phyloP scores from a whole-genome alignment of 2,888 invertebrate species.

The Phania funesta region DNA sequence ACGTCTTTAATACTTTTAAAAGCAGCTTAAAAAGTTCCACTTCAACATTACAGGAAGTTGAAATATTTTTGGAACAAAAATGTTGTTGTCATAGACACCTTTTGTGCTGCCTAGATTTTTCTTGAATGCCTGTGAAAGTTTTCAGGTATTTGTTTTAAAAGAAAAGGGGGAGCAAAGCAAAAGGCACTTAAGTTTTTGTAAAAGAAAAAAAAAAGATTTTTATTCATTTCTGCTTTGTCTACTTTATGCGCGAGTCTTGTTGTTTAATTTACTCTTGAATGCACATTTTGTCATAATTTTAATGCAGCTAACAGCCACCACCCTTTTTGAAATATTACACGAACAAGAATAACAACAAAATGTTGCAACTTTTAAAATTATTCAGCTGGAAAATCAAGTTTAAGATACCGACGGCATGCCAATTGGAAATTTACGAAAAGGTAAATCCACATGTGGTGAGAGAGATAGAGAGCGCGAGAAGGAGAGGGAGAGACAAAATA shows the following conservation, averaged over 20 bases:
- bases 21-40: slow-evolving; percentile 44
- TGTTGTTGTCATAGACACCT: slow-evolving; percentile 37
- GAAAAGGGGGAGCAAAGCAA: neutral
- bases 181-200: slow-evolving; percentile 29
- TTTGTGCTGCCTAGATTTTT: slow-evolving; percentile 14
- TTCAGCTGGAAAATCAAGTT: slow-evolving; percentile 48
- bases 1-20: slow-evolving; percentile 33
- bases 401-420: neutral
- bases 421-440: neutral
- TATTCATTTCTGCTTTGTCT: slow-evolving; percentile 28
- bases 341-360: neutral
- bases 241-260: slow-evolving; percentile 48
- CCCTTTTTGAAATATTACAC: neutral
- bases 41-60: slow-evolving; percentile 14
- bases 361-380: slow-evolving; percentile 29
- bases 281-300: slow-evolving; percentile 74
- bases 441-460: neutral
- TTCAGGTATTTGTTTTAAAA: neutral
- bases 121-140: neutral
- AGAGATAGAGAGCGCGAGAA: neutral
- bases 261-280: slow-evolving; percentile 75
- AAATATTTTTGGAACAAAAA: neutral
- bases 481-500: too few species aligned
- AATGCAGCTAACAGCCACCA: neutral
- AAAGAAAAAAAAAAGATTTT: neutral